Evolutionary conservation across 2,113 vertebrate genomes (phyloP).

Genomic region (Ciconia stormi): DNA sequence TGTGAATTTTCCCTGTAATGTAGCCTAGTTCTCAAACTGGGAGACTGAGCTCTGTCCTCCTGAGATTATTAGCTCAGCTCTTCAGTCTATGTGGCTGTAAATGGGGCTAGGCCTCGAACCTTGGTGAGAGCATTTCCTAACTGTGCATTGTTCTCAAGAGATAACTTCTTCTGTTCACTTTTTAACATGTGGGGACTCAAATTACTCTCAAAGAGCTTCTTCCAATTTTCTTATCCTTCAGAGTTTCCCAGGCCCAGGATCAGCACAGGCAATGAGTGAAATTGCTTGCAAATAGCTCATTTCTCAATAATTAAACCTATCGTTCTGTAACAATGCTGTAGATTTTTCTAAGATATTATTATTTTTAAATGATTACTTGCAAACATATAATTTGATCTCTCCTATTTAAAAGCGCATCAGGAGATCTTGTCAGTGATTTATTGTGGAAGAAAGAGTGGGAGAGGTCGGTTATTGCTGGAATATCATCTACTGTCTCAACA

Average conservation of each 20-base stretch:
- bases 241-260: background rate
- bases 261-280: background rate
- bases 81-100: background rate
- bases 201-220: background rate
- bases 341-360: slow-evolving; percentile 5
- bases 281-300: slow-evolving; percentile 15
- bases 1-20: background rate
- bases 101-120: background rate
- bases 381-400: slow-evolving; percentile 44
- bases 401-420: background rate
- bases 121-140: background rate
- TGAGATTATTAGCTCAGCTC: background rate
- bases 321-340: slow-evolving; percentile 23
- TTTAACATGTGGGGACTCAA: background rate
- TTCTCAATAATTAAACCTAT: slow-evolving; percentile 35
- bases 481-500: background rate
- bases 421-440: slow-evolving; percentile 9
- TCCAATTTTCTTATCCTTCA: background rate
- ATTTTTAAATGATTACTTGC: slow-evolving; percentile 39
- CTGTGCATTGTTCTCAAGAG: background rate
- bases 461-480: background rate
- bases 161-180: background rate
- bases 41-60: background rate
- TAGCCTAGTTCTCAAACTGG: background rate
- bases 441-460: background rate